A percentile compares a stretch with the other conserved stretches of the same genome.
Evolutionary conservation across 2,888 invertebrate species (phyloP).

Genomic region (Orchesella flavescens): DNA sequence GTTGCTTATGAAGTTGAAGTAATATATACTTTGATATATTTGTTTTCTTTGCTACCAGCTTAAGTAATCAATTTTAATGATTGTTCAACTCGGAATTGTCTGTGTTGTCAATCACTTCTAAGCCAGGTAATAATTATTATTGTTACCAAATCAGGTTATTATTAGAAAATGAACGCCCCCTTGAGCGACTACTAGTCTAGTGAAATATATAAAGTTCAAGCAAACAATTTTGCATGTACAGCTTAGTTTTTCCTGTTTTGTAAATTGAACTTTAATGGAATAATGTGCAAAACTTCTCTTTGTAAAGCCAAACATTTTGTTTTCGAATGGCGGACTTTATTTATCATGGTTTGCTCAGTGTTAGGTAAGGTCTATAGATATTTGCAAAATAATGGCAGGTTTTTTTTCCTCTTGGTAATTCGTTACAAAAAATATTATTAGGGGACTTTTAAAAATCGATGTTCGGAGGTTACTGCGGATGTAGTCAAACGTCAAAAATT

Average conservation of each 20-base stretch:
- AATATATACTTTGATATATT: no score
- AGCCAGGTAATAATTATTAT: not conserved
- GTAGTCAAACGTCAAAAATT: no score
- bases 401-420: no score
- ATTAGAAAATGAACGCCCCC: not conserved
- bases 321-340: not conserved
- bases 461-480: no score
- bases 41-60: not conserved
- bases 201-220: not conserved
- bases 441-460: no score
- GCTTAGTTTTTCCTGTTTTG: not conserved
- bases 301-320: not conserved
- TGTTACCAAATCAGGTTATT: not conserved
- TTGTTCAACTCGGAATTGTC: not conserved
- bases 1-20: no score
- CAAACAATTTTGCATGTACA: not conserved
- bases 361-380: no score
- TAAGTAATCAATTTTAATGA: constrained; percentile 5
- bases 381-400: no score
- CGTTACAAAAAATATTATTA: no score
- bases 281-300: no score
- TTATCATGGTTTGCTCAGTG: not conserved
- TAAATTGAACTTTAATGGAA: not conserved
- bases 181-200: not conserved
- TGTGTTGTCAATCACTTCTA: not conserved